Conservation (phyloP, 1,140 invertebrate genomes). For the Chionoecetes opilio region DNA sequence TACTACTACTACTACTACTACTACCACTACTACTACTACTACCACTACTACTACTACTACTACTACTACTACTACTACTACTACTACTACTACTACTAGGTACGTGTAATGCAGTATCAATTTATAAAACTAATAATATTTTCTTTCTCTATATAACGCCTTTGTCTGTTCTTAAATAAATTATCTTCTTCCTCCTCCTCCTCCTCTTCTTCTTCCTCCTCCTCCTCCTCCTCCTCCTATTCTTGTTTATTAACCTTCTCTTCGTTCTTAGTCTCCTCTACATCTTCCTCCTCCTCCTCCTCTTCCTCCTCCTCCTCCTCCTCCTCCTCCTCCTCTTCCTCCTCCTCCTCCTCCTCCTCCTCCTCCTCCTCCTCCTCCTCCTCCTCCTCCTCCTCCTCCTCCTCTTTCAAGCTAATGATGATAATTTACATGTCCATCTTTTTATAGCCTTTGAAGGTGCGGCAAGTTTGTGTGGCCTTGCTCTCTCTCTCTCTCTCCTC, state of each 20-base stretch:
- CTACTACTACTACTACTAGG: not conserved
- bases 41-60: not conserved
- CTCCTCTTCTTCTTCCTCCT: not conserved
- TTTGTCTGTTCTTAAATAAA: too few species aligned
- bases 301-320: not conserved
- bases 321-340: not conserved
- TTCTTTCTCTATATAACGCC: too few species aligned
- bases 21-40: conserved; percentile 38
- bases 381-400: not conserved
- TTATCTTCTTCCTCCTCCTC: too few species aligned
- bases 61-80: not conserved
- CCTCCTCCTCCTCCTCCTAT: not conserved
- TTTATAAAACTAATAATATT: too few species aligned
- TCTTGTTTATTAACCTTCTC: not conserved
- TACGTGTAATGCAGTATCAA: too few species aligned
- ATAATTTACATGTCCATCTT: too few species aligned
- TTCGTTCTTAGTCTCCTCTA: not conserved
- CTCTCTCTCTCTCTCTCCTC: not conserved
- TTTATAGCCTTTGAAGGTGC: not conserved
- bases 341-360: not conserved
- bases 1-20: conserved; percentile 13
- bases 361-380: not conserved
- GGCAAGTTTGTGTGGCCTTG: too few species aligned
- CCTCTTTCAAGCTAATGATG: too few species aligned
- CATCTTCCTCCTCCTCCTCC: not conserved